Percentiles rank a stretch among this genome's conserved stretches.
Evolutionary conservation across 2,113 vertebrate genomes (phyloP).

Genomic region (Porphyrio hochstetteri): DNA sequence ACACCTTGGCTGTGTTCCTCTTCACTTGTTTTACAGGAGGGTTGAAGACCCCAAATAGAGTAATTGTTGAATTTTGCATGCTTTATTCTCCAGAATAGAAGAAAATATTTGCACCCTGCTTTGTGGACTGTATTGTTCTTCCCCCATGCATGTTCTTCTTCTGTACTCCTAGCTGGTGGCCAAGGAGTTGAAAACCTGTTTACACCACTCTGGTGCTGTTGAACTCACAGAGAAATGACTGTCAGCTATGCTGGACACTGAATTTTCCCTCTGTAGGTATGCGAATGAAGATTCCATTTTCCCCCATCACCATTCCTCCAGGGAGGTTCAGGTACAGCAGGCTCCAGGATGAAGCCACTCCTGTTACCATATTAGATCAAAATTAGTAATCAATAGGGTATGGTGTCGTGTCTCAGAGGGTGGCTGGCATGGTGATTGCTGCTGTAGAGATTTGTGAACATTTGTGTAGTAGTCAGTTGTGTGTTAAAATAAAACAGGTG

Average conservation of each 20-base stretch:
- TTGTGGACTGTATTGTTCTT: neutral
- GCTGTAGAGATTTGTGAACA: neutral
- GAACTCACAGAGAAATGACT: neutral
- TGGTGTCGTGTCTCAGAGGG: neutral
- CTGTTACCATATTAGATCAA: neutral
- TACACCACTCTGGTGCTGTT: neutral
- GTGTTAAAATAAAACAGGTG: neutral
- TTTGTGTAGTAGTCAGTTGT: neutral
- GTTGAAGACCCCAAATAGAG: neutral
- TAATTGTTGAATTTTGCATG: slow-evolving; percentile 10
- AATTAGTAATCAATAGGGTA: neutral
- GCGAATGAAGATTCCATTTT: neutral
- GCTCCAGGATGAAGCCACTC: neutral
- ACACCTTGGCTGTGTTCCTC: neutral
- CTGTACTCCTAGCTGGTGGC: neutral
- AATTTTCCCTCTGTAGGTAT: neutral
- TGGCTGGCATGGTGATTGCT: neutral
- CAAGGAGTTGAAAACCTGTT: neutral
- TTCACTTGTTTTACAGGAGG: neutral
- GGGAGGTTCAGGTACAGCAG: neutral
- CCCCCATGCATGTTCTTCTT: neutral
- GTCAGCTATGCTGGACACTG: neutral
- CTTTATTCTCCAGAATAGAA: neutral
- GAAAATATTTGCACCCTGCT: slow-evolving; percentile 17
- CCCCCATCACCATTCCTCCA: neutral